Percentiles rank a stretch among this genome's conserved stretches.
Conservation (phyloP, 2,113 vertebrate genomes). For the Odocoileus virginianus region DNA sequence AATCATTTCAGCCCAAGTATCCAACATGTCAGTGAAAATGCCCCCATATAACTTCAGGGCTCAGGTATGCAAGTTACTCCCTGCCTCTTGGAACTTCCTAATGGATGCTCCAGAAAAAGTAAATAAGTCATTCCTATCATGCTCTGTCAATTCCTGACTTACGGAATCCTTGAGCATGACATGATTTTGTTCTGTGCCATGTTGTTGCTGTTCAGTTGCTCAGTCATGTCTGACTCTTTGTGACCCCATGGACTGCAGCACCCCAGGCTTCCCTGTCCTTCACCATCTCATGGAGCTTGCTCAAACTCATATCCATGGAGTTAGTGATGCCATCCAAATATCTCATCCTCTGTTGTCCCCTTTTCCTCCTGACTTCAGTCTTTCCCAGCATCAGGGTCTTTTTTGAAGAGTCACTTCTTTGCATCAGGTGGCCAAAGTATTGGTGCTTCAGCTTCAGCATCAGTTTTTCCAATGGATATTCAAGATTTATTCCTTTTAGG, state of each 20-base stretch:
- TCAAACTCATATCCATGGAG: background rate
- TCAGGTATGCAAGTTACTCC: background rate
- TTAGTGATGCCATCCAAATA: background rate
- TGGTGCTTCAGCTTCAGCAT: background rate
- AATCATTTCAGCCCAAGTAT: background rate
- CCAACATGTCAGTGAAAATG: background rate
- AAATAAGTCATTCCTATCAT: background rate
- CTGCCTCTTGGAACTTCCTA: background rate
- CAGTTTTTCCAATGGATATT: background rate
- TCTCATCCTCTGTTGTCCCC: background rate
- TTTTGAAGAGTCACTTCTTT: background rate
- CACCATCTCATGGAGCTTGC: background rate
- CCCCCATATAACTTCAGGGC: background rate
- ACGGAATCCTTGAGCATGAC: background rate
- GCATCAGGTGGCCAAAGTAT: background rate
- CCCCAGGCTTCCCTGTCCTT: background rate
- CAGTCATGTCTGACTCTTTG: background rate
- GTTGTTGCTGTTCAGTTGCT: fast-evolving
- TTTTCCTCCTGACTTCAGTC: background rate
- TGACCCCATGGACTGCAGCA: background rate
- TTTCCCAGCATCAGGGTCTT: background rate
- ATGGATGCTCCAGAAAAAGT: background rate
- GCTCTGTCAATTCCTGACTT: background rate
- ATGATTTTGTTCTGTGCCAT: background rate
- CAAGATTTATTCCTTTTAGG: background rate